Percentiles rank a stretch among this genome's conserved stretches.
Evolutionary conservation across 2,888 invertebrate genomes (phyloP).

Genomic region (Byasa hedistus): DNA sequence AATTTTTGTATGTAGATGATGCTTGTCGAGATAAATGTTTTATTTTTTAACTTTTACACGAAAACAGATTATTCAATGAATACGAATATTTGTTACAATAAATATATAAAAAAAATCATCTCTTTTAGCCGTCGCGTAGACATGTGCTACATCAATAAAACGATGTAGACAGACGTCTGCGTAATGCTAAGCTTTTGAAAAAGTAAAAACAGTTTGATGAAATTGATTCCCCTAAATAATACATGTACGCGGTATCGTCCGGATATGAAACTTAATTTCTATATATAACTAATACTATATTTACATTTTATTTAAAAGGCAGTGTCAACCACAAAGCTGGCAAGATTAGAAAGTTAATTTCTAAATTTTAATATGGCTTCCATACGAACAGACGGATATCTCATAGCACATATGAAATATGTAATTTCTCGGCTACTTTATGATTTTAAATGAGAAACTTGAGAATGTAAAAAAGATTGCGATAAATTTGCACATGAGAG

Average conservation of each 20-base stretch:
- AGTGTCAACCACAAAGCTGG: conserved; percentile 77
- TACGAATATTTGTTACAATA: conserved; percentile 21
- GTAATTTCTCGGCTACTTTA: background rate
- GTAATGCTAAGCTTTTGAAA: conserved; percentile 48
- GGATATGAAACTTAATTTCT: conserved; percentile 26
- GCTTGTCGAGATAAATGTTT: background rate
- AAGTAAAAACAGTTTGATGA: conserved; percentile 5
- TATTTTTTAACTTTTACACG: conserved; percentile 2
- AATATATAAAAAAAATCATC: conserved; percentile 27
- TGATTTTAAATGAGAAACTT: background rate
- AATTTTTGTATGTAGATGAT: conserved; percentile 14
- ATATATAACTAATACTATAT: conserved; percentile 53
- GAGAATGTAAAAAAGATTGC: background rate
- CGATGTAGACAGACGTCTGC: conserved; percentile 78
- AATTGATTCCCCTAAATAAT: conserved; percentile 1
- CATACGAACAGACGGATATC: conserved; percentile 45
- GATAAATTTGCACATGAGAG: too few species aligned
- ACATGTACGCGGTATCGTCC: conserved; percentile 7
- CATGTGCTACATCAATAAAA: conserved; percentile 74
- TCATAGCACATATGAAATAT: conserved; percentile 7
- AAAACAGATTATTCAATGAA: conserved; percentile 8
- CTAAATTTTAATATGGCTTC: conserved; percentile 79
- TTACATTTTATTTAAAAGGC: conserved; percentile 70
- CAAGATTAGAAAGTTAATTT: conserved; percentile 75
- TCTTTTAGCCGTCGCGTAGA: conserved; percentile 61